These are phyloP conservation scores for Zygothrica quintamaculata DNA, from an alignment of 2,888 invertebrate species.

Conservation along the genomic window DNA sequence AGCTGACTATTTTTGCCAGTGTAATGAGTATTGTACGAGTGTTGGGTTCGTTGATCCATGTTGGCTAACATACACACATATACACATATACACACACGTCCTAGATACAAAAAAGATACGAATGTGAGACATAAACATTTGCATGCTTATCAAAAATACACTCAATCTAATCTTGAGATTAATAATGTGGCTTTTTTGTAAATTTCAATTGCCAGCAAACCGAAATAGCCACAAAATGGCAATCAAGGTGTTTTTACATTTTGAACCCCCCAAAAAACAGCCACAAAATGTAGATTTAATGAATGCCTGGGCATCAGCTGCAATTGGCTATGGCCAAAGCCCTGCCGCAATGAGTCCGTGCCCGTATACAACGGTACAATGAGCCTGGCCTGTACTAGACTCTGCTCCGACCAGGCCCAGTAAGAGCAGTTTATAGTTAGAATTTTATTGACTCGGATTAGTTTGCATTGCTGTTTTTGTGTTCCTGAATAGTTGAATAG, in stretches of 20 bases:
- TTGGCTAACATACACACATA: conserved; percentile 34
- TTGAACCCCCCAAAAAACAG: conserved; percentile 31
- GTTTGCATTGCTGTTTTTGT: conserved; percentile 21
- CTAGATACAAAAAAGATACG: conserved; percentile 34
- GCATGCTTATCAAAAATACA: conserved; percentile 56
- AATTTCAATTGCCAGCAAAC: conserved; percentile 66
- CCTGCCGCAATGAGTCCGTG: conserved; percentile 23
- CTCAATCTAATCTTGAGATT: conserved; percentile 76
- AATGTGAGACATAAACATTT: conserved; percentile 40
- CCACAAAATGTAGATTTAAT: conserved; percentile 66
- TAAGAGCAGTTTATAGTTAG: conserved; percentile 54
- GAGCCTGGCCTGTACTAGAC: too few species aligned
- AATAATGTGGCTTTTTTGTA: conserved; percentile 75
- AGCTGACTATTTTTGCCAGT: too few species aligned
- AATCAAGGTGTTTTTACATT: conserved; percentile 50
- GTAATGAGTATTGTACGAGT: too few species aligned
- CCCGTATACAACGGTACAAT: too few species aligned
- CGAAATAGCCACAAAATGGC: conserved; percentile 35
- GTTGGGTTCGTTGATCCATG: not conserved
- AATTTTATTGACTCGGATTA: conserved; percentile 77
- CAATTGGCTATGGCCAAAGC: conserved; percentile 59
- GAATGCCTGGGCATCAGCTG: conserved; percentile 62
- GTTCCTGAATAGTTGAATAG: too few species aligned
- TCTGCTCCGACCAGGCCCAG: conserved; percentile 14
- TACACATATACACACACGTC: conserved; percentile 41